Evolutionary conservation across 2,888 invertebrate genomes (phyloP), one percentile per base, ranked within the genome.

Genomic region (Dicranocentrus wangi): DNA sequence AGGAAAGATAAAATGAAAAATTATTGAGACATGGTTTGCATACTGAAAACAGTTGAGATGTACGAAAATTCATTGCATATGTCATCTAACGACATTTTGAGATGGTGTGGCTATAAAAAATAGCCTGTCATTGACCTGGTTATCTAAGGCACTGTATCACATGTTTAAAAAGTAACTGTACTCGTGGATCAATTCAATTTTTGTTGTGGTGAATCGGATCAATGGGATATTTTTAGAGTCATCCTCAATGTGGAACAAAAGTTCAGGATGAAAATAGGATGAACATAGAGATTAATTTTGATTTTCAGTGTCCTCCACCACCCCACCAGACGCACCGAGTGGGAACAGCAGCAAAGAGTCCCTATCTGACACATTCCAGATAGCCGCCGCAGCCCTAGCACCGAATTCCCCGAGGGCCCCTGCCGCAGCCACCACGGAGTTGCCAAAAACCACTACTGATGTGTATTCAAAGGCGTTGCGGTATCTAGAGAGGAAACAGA

Each of bases 401-500:
- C n/a, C n/a, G n/a, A n/a, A n/a, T n/a, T n/a, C n/a, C n/a, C n/a
- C 32, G 32, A 10, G 32, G 32, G 32, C 10, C 32, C 10, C 19
- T 51, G 3, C 25, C 51, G n/a, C 19, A 19, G 7, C 19, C 21
- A 53, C 76, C 55, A 3, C 60, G 21, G 21, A 71, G 42, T 28
- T 51, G 3, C 21, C 65, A 28, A 55, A 17, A 10, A 19, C 66
- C 23, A 55, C 66, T 8, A 65, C 69, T 0, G 77, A 83, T 55
- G 65, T 81, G 3, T 84, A 84, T 27, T 47, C 82, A 3, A 58
- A 60, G 27, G 82, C 84, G 1, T 17, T 84, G n/a, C 39, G 66
- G 17, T 73, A 47, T 39, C 23, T 84, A 28, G 71, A 60, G 17
- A 21, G 55, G 19, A 63, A 72, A 42, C 27, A 77, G 21, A 19